Conservation (phyloP, 2,797 vertebrate genomes). For the Xenops minutus region DNA sequence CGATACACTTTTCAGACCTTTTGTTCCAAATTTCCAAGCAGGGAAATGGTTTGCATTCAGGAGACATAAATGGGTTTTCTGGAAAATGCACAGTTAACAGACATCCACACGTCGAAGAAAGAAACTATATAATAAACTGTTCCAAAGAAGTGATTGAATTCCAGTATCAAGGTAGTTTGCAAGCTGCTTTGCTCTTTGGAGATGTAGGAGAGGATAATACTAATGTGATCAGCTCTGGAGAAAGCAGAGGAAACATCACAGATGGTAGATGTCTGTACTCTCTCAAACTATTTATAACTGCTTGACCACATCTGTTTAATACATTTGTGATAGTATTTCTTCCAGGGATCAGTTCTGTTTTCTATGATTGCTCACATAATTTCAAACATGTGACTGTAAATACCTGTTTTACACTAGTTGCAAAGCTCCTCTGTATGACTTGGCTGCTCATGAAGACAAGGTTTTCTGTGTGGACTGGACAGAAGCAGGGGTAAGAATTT, state of each 20-base stretch:
- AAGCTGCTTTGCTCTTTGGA: neutral
- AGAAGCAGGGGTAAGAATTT: conserved; percentile 87
- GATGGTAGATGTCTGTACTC: neutral
- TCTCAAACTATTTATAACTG: neutral
- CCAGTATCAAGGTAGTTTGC: neutral
- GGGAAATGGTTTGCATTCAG: neutral
- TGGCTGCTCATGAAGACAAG: conserved; percentile 96
- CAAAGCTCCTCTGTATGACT: conserved; percentile 94
- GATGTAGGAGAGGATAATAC: neutral
- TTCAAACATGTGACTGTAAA: neutral
- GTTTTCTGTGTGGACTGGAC: conserved; percentile 97
- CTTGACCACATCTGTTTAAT: neutral
- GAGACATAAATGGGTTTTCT: neutral
- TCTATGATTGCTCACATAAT: neutral
- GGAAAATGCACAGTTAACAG: neutral
- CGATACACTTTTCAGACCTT: neutral
- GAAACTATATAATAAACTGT: neutral
- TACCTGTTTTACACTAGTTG: conserved; percentile 77
- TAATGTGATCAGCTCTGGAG: neutral
- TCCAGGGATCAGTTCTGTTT: neutral
- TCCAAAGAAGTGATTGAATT: neutral
- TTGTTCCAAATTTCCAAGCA: neutral
- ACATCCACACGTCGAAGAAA: neutral
- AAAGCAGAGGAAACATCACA: neutral
- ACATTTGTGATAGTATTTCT: neutral